Percentiles rank a stretch among this genome's conserved stretches.
Conservation (phyloP, 2,113 vertebrate genomes). For the Ornithorhynchus anatinus region DNA sequence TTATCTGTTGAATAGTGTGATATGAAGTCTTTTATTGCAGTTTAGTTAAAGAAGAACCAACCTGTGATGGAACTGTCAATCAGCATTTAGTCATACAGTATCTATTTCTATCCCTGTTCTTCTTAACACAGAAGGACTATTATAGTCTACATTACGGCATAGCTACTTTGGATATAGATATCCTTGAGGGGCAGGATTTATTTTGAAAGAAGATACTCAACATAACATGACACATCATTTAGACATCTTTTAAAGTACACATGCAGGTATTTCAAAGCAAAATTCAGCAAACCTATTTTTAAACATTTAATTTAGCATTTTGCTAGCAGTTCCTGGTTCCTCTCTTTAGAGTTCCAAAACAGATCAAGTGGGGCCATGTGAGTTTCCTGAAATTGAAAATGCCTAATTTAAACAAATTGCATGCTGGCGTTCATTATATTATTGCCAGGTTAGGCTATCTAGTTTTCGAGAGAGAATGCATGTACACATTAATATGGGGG, state of each 20-base stretch:
- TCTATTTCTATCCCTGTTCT: conserved; percentile 77
- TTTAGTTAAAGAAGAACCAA: conserved; percentile 69
- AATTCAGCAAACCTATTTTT: conserved; percentile 57
- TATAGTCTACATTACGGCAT: conserved; percentile 78
- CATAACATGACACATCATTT: conserved; percentile 74
- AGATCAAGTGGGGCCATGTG: neutral
- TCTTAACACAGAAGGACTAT: conserved; percentile 78
- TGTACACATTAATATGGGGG: conserved; percentile 11
- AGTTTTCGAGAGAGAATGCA: neutral
- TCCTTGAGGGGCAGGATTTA: conserved; percentile 77
- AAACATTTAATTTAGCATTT: conserved; percentile 38
- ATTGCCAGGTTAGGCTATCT: conserved; percentile 29
- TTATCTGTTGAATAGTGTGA: conserved; percentile 66
- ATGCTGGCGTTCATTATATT: neutral
- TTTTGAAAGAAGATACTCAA: conserved; percentile 77
- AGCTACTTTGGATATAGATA: conserved; percentile 77
- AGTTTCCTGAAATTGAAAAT: conserved; percentile 3
- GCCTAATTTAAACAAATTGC: conserved; percentile 18
- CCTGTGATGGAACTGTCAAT: conserved; percentile 74
- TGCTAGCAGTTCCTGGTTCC: conserved; percentile 5
- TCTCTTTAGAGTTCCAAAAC: conserved; percentile 12
- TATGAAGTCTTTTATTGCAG: conserved; percentile 71
- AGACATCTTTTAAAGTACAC: conserved; percentile 67
- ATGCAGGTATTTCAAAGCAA: conserved; percentile 63
- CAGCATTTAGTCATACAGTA: conserved; percentile 81